Evolutionary conservation across 92 coral and sea anemone genomes (phyloP), one percentile per base, ranked within the genome.

Genomic region (Actinostola sp.): DNA sequence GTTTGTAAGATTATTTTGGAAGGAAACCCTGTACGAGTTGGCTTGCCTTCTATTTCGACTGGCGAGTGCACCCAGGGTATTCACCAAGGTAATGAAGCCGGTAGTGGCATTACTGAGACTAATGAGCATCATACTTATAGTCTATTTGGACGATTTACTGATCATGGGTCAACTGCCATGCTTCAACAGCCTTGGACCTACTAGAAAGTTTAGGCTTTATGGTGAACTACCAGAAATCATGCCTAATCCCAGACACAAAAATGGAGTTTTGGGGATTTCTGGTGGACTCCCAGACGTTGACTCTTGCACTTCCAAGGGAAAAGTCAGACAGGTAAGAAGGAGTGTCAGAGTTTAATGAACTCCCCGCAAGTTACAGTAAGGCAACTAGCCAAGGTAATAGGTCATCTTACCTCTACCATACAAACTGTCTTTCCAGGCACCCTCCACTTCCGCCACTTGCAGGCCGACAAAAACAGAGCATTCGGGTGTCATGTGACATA

Each of bases 381-480:
- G 42, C 58, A 58, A 42, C 30, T 77, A 36, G 77, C 82, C 70
- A 78, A 69, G 31, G 30, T 69, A 27, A 20, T 30, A 24, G 78
- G 78, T 57, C 68, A 72, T 55, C 54, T 72, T 51, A 72, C 68
- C 68, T 72, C 68, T 29, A 41, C 68, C 56, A 36, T 72, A 16
- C 41, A 72, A 60, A 28, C 78, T 57, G 78, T 72, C 59, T 72
- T 55, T 66, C 82, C 88, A 31, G 88, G 77, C 8, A 80, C 80
- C 39, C 56, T 74, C 57, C 72, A 67, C 70, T 66, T 76, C 42
- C 61, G 57, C 72, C 81, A 54, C 76, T 78, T 75, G 29, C 91
- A 86, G 61, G 50, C 46, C 49, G 70, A 64, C 71, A 86, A 81
- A 75, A 86, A 86, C 80, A 80, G 55, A 20, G 82, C 86, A 55